Conservation (phyloP, 2,113 vertebrate genomes). For the Cyanistes caeruleus region DNA sequence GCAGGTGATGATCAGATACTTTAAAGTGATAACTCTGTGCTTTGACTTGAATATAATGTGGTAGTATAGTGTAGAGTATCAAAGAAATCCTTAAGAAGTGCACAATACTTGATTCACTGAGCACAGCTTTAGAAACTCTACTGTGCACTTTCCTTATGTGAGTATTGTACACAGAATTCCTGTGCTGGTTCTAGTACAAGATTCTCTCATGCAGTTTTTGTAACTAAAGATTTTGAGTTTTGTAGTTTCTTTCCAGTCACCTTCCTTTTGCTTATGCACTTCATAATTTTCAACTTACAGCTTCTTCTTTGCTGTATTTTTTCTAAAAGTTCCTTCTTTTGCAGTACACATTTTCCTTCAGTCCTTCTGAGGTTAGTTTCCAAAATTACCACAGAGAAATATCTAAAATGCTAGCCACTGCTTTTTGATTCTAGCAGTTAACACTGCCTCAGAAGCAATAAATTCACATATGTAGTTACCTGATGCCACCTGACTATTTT, state of each 20-base stretch:
- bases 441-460: neutral
- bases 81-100: neutral
- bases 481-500: neutral
- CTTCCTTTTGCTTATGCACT: neutral
- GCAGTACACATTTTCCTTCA: neutral
- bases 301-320: neutral
- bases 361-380: neutral
- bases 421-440: neutral
- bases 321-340: neutral
- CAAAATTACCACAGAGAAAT: neutral
- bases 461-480: neutral
- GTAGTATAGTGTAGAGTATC: neutral
- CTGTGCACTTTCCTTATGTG: neutral
- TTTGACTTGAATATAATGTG: neutral
- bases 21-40: neutral
- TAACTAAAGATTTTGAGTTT: neutral
- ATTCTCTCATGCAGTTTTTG: neutral
- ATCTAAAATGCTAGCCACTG: neutral
- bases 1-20: neutral
- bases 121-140: neutral
- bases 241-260: neutral
- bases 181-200: neutral
- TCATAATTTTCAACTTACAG: neutral
- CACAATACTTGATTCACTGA: neutral
- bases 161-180: neutral